Evolutionary conservation across 2,888 invertebrate species (phyloP).

Genomic region (Drosophila ustulata): DNA sequence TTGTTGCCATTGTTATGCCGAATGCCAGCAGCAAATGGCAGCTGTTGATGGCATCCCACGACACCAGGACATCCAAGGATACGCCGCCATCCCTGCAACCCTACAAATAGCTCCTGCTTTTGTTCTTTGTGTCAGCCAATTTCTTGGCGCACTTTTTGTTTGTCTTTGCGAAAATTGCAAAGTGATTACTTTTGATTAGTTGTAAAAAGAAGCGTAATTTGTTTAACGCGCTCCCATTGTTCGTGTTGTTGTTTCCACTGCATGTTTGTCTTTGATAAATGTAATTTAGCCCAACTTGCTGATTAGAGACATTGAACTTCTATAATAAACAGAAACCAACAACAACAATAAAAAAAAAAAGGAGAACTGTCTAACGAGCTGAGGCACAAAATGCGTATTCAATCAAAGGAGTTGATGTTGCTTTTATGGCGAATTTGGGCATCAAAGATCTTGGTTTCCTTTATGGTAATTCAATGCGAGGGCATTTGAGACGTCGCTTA

Average conservation of each 20-base stretch:
- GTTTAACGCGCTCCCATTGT: slow-evolving; percentile 58
- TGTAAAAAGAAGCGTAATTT: slow-evolving; percentile 79
- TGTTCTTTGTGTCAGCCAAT: slow-evolving; percentile 68
- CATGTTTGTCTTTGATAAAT: slow-evolving; percentile 71
- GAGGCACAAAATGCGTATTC: not conserved
- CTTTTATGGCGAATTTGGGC: not conserved
- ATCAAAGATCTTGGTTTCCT: not conserved
- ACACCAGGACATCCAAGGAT: slow-evolving; percentile 6
- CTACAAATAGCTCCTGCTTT: slow-evolving; percentile 40
- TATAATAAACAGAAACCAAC: slow-evolving; percentile 27
- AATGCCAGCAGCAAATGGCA: slow-evolving; percentile 75
- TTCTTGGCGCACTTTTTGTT: slow-evolving; percentile 72
- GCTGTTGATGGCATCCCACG: slow-evolving; percentile 64
- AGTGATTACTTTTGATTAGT: slow-evolving; percentile 82
- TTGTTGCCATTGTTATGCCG: slow-evolving; percentile 58
- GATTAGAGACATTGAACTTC: slow-evolving; percentile 68
- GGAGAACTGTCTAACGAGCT: slow-evolving; percentile 55
- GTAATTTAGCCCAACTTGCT: slow-evolving; percentile 65
- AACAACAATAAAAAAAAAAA: slow-evolving; percentile 1
- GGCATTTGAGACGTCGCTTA: not conserved
- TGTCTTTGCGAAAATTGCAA: slow-evolving; percentile 77
- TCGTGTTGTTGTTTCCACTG: slow-evolving; percentile 30
- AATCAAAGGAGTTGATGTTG: not conserved
- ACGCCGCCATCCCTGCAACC: not conserved
- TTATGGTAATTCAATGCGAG: not conserved